Evolutionary conservation across 2,797 vertebrate species (phyloP).

Genomic region (Macropodus opercularis): DNA sequence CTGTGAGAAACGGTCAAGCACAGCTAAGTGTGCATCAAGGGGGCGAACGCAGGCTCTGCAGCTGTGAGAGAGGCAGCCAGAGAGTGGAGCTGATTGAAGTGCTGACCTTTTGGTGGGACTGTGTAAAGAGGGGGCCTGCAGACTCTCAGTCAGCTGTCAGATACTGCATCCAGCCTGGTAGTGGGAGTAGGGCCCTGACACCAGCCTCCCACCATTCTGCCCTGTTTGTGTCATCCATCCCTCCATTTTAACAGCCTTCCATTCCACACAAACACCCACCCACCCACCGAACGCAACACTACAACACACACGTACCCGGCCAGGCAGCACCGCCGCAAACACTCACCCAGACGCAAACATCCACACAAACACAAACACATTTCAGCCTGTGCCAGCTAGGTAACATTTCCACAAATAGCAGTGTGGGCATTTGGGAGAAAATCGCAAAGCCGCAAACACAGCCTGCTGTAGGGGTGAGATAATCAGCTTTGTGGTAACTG

Average conservation of each 20-base stretch:
- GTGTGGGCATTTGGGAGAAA: conserved; percentile 78
- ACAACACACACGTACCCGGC: conserved; percentile 35
- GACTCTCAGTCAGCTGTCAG: conserved; percentile 84
- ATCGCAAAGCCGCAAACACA: conserved; percentile 72
- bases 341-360: conserved; percentile 66
- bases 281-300: conserved; percentile 50
- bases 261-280: conserved; percentile 73
- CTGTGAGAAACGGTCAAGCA: conserved; percentile 65
- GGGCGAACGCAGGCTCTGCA: conserved; percentile 32
- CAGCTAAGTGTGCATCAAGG: conserved; percentile 64
- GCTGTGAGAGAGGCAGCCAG: conserved; percentile 56
- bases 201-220: conserved; percentile 75
- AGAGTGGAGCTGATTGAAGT: conserved; percentile 74
- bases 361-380: conserved; percentile 72
- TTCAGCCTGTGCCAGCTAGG: conserved; percentile 71
- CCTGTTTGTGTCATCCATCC: conserved; percentile 78
- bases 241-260: conserved; percentile 72
- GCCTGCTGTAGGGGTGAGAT: conserved; percentile 75
- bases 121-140: conserved; percentile 75
- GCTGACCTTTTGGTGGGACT: conserved; percentile 77
- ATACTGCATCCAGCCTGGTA: conserved; percentile 82
- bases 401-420: conserved; percentile 81
- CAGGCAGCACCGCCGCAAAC: conserved; percentile 49
- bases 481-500: conserved; percentile 76
- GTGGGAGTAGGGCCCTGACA: conserved; percentile 79